These are phyloP conservation scores for Dreissena polymorpha DNA, from an alignment of 1,140 invertebrate species.

Conservation along the genomic window DNA sequence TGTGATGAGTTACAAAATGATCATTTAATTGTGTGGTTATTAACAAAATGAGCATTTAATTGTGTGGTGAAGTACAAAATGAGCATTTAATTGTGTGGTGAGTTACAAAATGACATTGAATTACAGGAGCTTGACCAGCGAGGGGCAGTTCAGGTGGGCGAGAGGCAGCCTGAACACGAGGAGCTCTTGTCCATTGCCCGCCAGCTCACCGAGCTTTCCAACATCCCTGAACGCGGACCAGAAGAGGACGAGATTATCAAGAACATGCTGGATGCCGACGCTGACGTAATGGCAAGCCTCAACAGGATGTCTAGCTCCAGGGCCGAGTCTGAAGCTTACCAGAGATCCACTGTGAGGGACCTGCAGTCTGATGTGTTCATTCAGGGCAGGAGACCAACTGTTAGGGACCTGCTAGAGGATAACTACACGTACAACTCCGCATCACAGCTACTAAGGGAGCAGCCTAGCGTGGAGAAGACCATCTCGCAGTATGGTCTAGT, in stretches of 20 bases:
- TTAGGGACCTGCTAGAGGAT: neutral
- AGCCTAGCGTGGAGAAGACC: neutral
- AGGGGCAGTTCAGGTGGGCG: neutral
- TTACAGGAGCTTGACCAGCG: slow-evolving; percentile 23
- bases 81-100: no score
- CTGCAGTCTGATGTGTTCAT: no score
- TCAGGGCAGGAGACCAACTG: neutral
- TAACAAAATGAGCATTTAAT: no score
- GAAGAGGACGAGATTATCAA: slow-evolving; percentile 49
- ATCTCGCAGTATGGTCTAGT: neutral
- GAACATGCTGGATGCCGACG: slow-evolving; percentile 45
- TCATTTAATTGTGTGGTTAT: no score
- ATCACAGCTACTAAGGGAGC: no score
- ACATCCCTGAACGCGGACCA: slow-evolving; percentile 4
- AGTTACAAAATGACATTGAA: no score
- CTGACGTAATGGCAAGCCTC: slow-evolving; percentile 35
- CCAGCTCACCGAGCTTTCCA: slow-evolving; percentile 40
- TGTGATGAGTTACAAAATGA: no score
- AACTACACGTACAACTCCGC: neutral
- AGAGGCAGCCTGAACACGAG: slow-evolving; percentile 34
- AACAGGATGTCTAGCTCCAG: neutral
- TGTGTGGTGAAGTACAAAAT: no score
- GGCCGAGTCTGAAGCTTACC: no score
- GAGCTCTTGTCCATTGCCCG: slow-evolving; percentile 47
- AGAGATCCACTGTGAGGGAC: neutral